Base-by-base conservation (phyloP, 2,113 vertebrate genomes). In the Orientallactaga bullata region DNA sequence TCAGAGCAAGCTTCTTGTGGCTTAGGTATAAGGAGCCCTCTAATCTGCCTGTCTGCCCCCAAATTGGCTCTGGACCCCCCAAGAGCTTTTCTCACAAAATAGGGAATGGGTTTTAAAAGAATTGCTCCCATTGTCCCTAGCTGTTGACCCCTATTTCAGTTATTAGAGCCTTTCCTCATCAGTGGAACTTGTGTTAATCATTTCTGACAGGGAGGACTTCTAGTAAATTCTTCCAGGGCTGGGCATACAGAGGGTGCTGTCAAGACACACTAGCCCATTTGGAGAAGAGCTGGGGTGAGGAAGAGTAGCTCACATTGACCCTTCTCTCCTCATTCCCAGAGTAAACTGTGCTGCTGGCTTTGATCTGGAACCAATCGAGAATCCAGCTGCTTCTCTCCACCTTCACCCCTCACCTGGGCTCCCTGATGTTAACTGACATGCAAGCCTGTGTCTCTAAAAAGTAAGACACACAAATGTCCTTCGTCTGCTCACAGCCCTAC, bases 401-500 rank as follows among this genome's bases (percentile, higher is more conserved):
- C 10, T 7, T 88, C 30, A 8, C 16, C 39, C 47, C 63, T 94
- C n/a, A 30, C 11, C 65, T n/a, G 16, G 17, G 61, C 71, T 63
- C 63, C 42, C 37, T 80, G 39, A 30, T 65, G 24, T 69, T 69
- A 47, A 39, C 28, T 6, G 72, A 16, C 37, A 35, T 42, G 51
- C 71, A 15, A 74, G 77, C 69, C 55, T 66, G 20, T 63, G 16
- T 16, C 21, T 51, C 79, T 76, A 65, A n/a, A 55, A 69, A 47
- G 42, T 80, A 66, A 39, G 24, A 71, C 66, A 69, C 28, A 32
- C 42, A 13, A 6, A 47, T 10, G 69, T 61, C 35, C 15, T 61
- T 89, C 8, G 11, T 69, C 55, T 71, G 66, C 88, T 91, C 51
- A 79, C 74, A 74, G 88, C 23, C 47, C 51, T 93, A 51, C 21